Evolutionary conservation across 1,140 invertebrate species (phyloP).

Genomic region (Heliconius himera): DNA sequence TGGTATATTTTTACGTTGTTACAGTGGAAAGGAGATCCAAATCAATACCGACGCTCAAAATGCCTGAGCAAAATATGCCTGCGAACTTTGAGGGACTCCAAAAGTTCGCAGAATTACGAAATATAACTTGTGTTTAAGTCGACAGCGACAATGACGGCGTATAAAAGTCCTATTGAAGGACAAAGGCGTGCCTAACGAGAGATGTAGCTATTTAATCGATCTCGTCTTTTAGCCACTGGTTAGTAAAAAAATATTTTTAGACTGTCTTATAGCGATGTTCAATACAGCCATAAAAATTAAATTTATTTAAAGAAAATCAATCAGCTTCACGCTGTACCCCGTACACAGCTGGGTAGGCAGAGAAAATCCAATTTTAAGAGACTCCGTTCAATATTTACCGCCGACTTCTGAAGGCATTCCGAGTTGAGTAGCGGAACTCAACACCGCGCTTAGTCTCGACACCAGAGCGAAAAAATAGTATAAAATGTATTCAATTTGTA

Average conservation of each 20-base stretch:
- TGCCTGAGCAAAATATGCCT: not conserved
- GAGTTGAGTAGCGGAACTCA: too few species aligned
- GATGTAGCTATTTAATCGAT: conserved; percentile 1
- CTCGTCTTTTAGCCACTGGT: not conserved
- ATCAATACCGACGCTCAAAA: not conserved
- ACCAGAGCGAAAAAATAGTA: too few species aligned
- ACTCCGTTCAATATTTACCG: not conserved
- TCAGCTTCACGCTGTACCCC: not conserved
- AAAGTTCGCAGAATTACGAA: not conserved
- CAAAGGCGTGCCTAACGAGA: not conserved
- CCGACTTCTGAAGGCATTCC: not conserved
- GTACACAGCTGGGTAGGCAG: not conserved
- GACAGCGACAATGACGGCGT: not conserved
- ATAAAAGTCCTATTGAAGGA: conserved; percentile 1
- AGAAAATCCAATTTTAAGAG: not conserved
- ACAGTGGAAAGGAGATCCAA: not conserved
- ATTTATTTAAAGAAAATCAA: too few species aligned
- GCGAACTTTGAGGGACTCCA: not conserved
- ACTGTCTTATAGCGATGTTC: not conserved
- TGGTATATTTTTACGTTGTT: not conserved
- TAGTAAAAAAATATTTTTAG: not conserved
- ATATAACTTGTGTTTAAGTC: conserved; percentile 4
- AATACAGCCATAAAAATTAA: not conserved
- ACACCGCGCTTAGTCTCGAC: too few species aligned
- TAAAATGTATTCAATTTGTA: not conserved